Base-by-base conservation (phyloP, 2,888 invertebrate genomes). In the Rhagophthalmus giganteus region DNA sequence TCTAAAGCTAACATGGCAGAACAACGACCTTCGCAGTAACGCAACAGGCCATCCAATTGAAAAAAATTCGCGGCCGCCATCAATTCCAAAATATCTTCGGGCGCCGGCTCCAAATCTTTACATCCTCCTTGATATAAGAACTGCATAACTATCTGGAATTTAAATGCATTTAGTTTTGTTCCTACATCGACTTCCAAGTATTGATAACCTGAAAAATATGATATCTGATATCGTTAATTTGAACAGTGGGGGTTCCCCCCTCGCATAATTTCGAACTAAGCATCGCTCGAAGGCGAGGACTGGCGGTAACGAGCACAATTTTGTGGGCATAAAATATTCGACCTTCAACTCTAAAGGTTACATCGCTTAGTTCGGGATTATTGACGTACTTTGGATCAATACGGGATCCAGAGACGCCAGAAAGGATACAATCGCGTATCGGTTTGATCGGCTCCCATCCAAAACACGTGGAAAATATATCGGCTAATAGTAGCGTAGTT, bases 341-440 rank as follows among this genome's bases (percentile, higher is more conserved):
- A 0, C 92, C 93, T 72, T 94, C 94, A 39, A 94, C 93, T 67
- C 92, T 82, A 74, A 94, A 94, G 45, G 92, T 92, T 15, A 94
- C 93, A 71, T 94, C 94, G 62, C 92, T 92, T 25, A 94, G 79
- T 67, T 93, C 92, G 0, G 93, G 90, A 76, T 94, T 94, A 78
- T 94, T 95, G 57, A 95, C 93, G 76, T 92, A 95, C 68, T 90
- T 88, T 0, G 93, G 90, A 76, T 95, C 94, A 61, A 94, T 92
- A 51, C 92, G 79, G 0, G 92, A 88, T 25, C 86, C 84, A 13
- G 79, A 78, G 1, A 82, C 79, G 4, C 83, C 77, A 1, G 87
- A 82, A 15, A 85, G 76, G 1, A 79, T 76, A 20, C 83, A 83
- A 64, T 86, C 86, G 60, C 84, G 79, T n/a, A 87, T 84, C 0